Conservation (phyloP, 2,888 invertebrate genomes). For the Zygaena filipendulae region DNA sequence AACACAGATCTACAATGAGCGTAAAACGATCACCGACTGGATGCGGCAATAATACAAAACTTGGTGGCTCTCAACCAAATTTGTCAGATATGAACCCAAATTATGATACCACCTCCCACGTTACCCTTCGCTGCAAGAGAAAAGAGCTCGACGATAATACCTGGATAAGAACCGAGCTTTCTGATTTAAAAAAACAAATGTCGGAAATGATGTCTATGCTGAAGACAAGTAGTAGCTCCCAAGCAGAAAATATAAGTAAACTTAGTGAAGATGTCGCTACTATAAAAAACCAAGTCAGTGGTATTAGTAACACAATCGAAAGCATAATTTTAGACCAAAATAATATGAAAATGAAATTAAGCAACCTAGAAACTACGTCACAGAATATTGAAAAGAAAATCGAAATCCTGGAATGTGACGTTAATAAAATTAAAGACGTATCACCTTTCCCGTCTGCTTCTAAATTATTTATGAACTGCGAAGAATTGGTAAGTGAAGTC, state of each 20-base stretch:
- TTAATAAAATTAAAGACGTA: conserved; percentile 3
- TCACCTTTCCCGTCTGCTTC: background rate
- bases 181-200: conserved; percentile 10
- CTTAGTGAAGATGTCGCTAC: conserved; percentile 6
- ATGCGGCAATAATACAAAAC: conserved; percentile 4
- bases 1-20: conserved; percentile 4
- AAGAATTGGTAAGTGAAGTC: conserved; percentile 7
- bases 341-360: conserved; percentile 6
- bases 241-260: conserved; percentile 7
- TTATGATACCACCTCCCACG: background rate
- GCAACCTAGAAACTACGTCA: conserved; percentile 1
- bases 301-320: conserved; percentile 7
- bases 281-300: conserved; percentile 8
- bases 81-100: conserved; percentile 1
- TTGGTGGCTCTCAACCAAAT: conserved; percentile 8
- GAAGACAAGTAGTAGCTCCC: conserved; percentile 3
- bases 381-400: conserved; percentile 7
- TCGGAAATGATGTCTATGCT: conserved; percentile 8
- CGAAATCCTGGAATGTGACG: conserved; percentile 3
- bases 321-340: conserved; percentile 4
- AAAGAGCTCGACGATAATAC: conserved; percentile 1
- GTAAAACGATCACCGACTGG: conserved; percentile 7
- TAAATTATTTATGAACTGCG: background rate
- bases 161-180: conserved; percentile 5
- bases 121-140: conserved; percentile 5